Evolutionary conservation across 2,888 invertebrate genomes (phyloP).

Genomic region (Dasypogon diadema): DNA sequence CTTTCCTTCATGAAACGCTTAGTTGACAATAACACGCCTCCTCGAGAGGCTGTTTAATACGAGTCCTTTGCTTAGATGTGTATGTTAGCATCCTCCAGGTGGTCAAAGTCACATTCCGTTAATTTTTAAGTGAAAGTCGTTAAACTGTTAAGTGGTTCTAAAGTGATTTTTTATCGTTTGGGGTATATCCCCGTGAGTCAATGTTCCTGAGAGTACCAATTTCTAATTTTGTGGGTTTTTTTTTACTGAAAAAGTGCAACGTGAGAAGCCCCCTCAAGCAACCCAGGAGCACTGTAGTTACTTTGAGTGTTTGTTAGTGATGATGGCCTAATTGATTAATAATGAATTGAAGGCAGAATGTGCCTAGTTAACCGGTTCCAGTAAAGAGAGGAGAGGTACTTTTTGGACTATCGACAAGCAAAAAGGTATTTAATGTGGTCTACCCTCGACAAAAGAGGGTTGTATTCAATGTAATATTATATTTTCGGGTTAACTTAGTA

Average conservation of each 20-base stretch:
- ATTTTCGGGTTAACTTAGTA: no score
- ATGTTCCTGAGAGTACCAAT: neutral
- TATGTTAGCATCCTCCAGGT: neutral
- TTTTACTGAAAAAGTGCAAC: conserved; percentile 5
- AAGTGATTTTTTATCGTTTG: neutral
- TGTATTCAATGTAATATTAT: no score
- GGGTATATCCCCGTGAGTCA: no score
- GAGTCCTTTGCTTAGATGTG: no score
- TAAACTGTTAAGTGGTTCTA: neutral
- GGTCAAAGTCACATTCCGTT: conserved; percentile 7
- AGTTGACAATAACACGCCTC: neutral
- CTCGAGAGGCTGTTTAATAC: neutral
- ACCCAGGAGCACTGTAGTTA: neutral
- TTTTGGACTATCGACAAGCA: no score
- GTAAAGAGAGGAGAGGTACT: no score
- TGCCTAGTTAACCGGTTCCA: no score
- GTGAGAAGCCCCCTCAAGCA: neutral
- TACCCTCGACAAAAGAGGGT: no score
- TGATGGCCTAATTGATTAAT: conserved; percentile 25
- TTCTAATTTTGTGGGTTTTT: neutral
- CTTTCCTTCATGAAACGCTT: neutral
- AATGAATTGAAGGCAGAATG: no score
- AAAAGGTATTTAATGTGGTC: no score
- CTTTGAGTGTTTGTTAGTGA: neutral
- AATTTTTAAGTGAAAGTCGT: conserved; percentile 24